Base-by-base conservation (phyloP, 2,888 invertebrate genomes). In the Cryptocephalus primarius region DNA sequence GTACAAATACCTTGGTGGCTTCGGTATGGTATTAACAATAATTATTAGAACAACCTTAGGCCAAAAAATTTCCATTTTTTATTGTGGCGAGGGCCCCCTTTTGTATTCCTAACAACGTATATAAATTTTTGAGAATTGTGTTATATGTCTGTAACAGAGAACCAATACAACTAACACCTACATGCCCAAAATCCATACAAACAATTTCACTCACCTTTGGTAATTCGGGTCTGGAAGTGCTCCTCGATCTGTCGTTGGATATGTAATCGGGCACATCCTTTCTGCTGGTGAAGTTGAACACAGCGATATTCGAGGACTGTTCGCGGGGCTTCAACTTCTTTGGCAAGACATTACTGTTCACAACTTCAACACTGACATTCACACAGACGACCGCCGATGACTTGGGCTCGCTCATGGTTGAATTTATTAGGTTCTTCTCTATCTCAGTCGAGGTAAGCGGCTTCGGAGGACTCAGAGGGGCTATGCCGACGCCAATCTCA, bases 221-320 rank as follows among this genome's bases (percentile, higher is more conserved):
- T 61, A 80, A 75, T 64, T 81, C 80, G 50, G 76, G 79, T 75
- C 69, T 80, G 76, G 57, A 81, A 62, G 76, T 75, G 60, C 79
- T 77, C 59, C 83, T 78, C 58, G 84, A 77, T 67, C 84, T 77
- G 74, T 91, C 90, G 72, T 90, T 89, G 68, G 88, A 88, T 64
- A 92, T 87, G 72, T 92, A 90, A 76, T 91, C 88, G 43, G 91
- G 91, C 62, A 90, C 88, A 63, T 86, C 86, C 71, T 85, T 86
- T 64, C 85, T 79, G 70, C 80, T 77, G 56, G 84, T 85, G 72
- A 91, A 92, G 75, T 91, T 88, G 74, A 91, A 91, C 55, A 89
- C 87, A 1, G 54, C 50, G 10, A 55, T 54, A 22, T 54, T 58
- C 31, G 56, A 54, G 22, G 44, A 45, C 39, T 45, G 44, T 38